Conservation (phyloP, 2,888 invertebrate genomes). For the Melolontha melolontha region DNA sequence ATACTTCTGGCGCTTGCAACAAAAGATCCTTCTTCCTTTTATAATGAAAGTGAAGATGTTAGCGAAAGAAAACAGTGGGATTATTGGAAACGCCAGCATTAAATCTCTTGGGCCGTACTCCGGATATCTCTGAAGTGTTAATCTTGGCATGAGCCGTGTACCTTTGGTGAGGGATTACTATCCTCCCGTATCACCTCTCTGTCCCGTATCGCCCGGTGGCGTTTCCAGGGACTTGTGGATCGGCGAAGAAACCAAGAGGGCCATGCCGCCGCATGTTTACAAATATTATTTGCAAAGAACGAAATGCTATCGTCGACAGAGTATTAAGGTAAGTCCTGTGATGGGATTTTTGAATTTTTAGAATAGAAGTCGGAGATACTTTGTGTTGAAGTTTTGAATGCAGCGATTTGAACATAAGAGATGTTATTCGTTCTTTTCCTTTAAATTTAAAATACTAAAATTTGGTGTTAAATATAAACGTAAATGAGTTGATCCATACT, state of each 20-base stretch:
- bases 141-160: slow-evolving; percentile 60
- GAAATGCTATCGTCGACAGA: slow-evolving; percentile 63
- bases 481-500: no score
- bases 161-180: slow-evolving; percentile 63
- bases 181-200: slow-evolving; percentile 58
- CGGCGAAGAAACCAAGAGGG: slow-evolving; percentile 74
- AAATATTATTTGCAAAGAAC: slow-evolving; percentile 73
- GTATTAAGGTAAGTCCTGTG: slow-evolving; percentile 61
- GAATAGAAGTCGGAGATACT: neutral
- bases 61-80: slow-evolving; percentile 13
- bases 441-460: no score
- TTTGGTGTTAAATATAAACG: no score
- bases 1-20: no score
- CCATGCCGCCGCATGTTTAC: slow-evolving; percentile 74
- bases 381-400: neutral
- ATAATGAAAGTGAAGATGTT: slow-evolving; percentile 23
- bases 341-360: neutral
- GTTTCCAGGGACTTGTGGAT: slow-evolving; percentile 68
- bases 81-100: slow-evolving; percentile 5
- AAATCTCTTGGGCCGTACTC: slow-evolving; percentile 20
- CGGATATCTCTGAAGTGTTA: slow-evolving; percentile 22
- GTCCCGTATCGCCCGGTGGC: slow-evolving; percentile 56
- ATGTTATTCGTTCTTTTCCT: no score
- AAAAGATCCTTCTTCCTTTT: neutral
- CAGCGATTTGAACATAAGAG: no score